Evolutionary conservation across 2,888 invertebrate species (phyloP), one percentile per base, ranked within the genome.

Genomic region (Suillia variegata): DNA sequence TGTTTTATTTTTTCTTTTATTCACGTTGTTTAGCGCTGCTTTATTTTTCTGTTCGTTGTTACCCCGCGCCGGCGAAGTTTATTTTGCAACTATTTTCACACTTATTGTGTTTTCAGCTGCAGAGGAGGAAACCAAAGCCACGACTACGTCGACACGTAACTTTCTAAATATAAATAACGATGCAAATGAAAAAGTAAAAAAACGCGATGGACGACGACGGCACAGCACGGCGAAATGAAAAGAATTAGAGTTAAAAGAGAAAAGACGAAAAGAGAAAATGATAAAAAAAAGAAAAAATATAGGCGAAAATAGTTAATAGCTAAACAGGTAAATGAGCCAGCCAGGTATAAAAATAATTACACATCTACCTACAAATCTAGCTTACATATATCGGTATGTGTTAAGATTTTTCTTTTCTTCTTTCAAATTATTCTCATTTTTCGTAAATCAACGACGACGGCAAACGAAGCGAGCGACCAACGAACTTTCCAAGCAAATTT

Each of bases 91-190:
- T 5, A 38, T 38, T 38, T 38, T n/a, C 38, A 38, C 38, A n/a
- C 20, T 45, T n/a, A n/a, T 45, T 45, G 20, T 4, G 38, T 45
- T 45, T 45, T 69, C n/a, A n/a, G n/a, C n/a, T n/a, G n/a, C n/a
- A n/a, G n/a, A n/a, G 59, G 75, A 75, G 73, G 73, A 71, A 71
- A 73, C 68, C 70, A 78, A 78, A 75, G 74, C 75, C 76, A 75
- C 77, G 73, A 75, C 54, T n/a, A 59, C 72, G 74, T 73, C 68
- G 69, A 77, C 76, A 79, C 79, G 78, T 79, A 80, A 80, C 79
- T 79, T 77, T 78, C 80, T 79, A 74, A 63, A 68, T 67, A 69
- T 65, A 67, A 65, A 68, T 65, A 61, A 56, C 34, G 45, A 52
- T 22, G 51, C 50, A 47, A 22, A 48, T 54, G 62, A 53, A 62